Base-by-base conservation (phyloP, 1,140 invertebrate species). In the Neoseiulus cucumeris region DNA sequence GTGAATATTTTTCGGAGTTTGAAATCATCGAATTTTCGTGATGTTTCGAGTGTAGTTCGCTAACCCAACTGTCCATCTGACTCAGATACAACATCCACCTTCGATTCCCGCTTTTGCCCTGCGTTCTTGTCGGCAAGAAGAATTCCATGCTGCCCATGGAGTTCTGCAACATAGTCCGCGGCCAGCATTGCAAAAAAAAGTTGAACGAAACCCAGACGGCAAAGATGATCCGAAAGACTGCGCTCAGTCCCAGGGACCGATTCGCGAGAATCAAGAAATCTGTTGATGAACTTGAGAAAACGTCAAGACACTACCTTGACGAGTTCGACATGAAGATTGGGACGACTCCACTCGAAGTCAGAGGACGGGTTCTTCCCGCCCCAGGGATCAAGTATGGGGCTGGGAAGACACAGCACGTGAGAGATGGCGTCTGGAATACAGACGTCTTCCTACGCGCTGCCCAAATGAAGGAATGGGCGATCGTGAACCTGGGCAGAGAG, bases 141-240 rank as follows among this genome's bases (percentile, higher is more conserved):
- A 68, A 68, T 47, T 68, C 69, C 14, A 72, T 71, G 64, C 67
- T 76, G 7, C 74, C 75, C 7, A 59, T 75, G 14, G 74, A 76
- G 67, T 68, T 75, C 7, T 76, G 75, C 45, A 30, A 68, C 6
- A 55, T 76, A 7, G 65, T 71, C 9, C 33, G 64, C n/a, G 72
- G 73, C n/a, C 75, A 76, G 66, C 65, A 68, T 6, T 67, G 59
- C 17, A 66, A 64, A 14, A 65, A 66, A 55, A 68, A 71, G 25
- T 41, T 72, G 12, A 65, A 66, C 20, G 55, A 66, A 2, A 64
- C 39, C 28, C 66, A 71, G 41, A 70, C 55, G 28, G 45, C 68
- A 0, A 64, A 66, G 20, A 70, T 72, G 68, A 72, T 72, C 20
- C 66, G 64, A 30, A 70, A 72, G 51, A 74, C 68, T 25, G 73